Base-by-base conservation (phyloP, 2,113 vertebrate genomes). In the Aphelocoma coerulescens region DNA sequence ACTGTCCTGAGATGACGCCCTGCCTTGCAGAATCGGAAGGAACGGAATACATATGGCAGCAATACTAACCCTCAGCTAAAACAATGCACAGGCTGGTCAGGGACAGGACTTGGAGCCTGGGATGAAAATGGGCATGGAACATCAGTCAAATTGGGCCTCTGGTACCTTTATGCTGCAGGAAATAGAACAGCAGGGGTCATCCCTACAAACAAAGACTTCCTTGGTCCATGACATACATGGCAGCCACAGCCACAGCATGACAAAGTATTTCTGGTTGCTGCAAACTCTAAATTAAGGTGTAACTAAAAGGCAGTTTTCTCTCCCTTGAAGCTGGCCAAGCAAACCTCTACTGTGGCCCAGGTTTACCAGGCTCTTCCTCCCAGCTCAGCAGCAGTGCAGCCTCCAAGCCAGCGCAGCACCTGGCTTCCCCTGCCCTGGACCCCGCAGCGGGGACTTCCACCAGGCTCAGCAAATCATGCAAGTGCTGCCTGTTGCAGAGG, bases 381-480 rank as follows among this genome's bases (percentile, higher is more conserved):
- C 85, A 57, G 44, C 27, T 57, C 59, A 37, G 61, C 61, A 67
- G 75, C 57, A 79, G 62, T 5, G 6, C 46, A 43, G 65, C 17
- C 52, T 32, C 21, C 0, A 3, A 51, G 15, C 10, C 39, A 28
- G 44, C 0, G 0, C 22, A 26, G 32, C 43, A 11, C 39, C 63
- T 5, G 5, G 18, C 37, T 54, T 63, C 35, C 17, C 49, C 16
- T 2, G 37, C 7, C 0, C 37, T 8, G 23, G 15, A 81, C 7
- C 12, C 18, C 0, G 0, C 27, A 16, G 55, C 0, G 1, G 30
- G 15, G 19, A 28, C n/a, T 41, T 76, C 33, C 23, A 14, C 9
- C 39, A 8, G 30, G 21, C 4, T 39, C 26, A 57, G 43, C 3
- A 49, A 59, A 69, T 14, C 33, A 26, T 1, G 1, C 0, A 0